Evolutionary conservation across 2,888 invertebrate genomes (phyloP), one percentile per base, ranked within the genome.

Genomic region (Raillietiella orientalis): DNA sequence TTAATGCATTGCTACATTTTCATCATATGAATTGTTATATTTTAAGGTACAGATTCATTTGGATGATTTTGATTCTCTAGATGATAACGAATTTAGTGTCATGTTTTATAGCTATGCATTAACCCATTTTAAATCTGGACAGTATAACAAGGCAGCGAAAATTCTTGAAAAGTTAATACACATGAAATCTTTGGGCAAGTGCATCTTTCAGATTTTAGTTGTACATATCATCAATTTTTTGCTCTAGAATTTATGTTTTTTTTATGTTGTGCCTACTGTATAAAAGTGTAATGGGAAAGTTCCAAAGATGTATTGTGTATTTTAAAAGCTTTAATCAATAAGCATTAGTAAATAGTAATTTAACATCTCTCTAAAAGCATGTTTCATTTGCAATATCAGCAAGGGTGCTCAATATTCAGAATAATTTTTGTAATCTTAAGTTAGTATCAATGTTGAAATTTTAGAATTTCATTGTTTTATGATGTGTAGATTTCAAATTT

Each of bases 41-140:
- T 17, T 17, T 32, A 37, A 47, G 43, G 40, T 40, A 16, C 43
- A 45, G 30, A 41, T 51, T 5, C 47, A 46, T 26, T 38, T 50
- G 8, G 49, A 52, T 21, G 43, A 47, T 13, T 34, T 50, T 15
- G 58, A 58, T 29, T 50, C 51, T 28, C 39, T 59, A 19, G 63
- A 64, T 32, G 62, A 64, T 40, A 56, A 62, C 4, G 62, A 64
- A 34, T 58, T 59, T 36, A 61, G 61, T 36, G 55, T 60, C 17
- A 45, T 66, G 26, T 58, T 62, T 35, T 75, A 65, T 45, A 75
- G 74, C 43, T 66, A 70, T 41, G 70, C 72, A 5, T 59, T 75
- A 3, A 38, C 74, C 19, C 49, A 67, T 5, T 74, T 65, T 43
- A 70, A 72, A 38, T 59, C 63, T 5, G 57, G 60, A 30, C 67